phyloP scores from a whole-genome alignment of 37 sponge, comb jelly and placozoan species.

The Chondrosia reniformis region DNA sequence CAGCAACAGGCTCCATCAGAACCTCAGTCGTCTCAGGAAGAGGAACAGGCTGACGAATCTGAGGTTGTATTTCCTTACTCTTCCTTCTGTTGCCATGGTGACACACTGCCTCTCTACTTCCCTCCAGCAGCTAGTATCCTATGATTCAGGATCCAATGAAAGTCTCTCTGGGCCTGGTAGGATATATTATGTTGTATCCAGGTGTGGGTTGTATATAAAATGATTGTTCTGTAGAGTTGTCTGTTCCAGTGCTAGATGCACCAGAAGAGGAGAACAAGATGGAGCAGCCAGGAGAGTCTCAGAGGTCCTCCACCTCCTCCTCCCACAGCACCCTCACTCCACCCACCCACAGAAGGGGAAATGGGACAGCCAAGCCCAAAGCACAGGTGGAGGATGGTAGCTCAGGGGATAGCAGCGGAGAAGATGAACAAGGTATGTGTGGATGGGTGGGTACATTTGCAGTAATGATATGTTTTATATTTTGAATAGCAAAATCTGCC shows the following conservation, averaged over 20 bases:
- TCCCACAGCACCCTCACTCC: slow-evolving; percentile 17
- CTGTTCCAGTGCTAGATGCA: not conserved
- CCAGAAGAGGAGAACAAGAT: not conserved
- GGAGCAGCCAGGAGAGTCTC: not conserved
- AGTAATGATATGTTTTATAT: no score
- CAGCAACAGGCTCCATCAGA: no score
- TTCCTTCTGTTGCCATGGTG: no score
- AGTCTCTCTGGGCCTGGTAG: not conserved
- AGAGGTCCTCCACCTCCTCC: not conserved
- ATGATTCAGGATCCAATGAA: not conserved
- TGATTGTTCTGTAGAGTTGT: not conserved
- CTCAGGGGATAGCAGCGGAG: slow-evolving; percentile 61
- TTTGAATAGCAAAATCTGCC: no score
- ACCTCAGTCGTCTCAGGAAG: no score
- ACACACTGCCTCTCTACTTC: no score
- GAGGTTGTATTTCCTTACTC: no score
- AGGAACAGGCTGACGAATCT: no score
- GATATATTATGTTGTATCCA: not conserved
- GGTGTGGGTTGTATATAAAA: not conserved
- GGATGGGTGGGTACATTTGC: no score
- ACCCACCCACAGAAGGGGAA: not conserved
- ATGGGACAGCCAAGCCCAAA: slow-evolving; percentile 24
- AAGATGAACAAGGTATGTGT: slow-evolving; percentile 52
- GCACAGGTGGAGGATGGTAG: slow-evolving; percentile 14
- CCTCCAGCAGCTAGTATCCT: no score